These are phyloP conservation scores for Parotocinclus haroldoi DNA, from an alignment of 2,797 vertebrate genomes.

Conservation along the genomic window DNA sequence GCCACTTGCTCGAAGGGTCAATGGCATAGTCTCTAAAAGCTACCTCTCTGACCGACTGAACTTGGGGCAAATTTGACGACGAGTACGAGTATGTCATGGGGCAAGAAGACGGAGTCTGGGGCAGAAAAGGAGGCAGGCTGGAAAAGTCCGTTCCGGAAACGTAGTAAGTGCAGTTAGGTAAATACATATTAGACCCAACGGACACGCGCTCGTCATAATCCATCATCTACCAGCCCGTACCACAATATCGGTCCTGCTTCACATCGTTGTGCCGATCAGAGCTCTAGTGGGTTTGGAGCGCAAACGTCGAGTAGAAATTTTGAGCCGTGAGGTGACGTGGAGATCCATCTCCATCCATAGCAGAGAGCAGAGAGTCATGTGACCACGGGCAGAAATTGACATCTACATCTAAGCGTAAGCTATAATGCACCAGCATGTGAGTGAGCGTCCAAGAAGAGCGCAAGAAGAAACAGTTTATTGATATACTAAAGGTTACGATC, in stretches of 20 bases:
- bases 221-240: conserved; percentile 87
- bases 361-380: conserved; percentile 97
- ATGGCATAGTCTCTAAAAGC: conserved; percentile 98
- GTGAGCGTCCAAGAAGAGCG: conserved; percentile 46
- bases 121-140: conserved; percentile 95
- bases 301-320: conserved; percentile 92
- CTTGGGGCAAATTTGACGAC: conserved; percentile 92
- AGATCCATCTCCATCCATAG: conserved; percentile 98
- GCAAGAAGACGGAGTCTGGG: conserved; percentile 95
- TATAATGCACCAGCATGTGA: conserved; percentile 52
- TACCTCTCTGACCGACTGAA: conserved; percentile 95
- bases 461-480: conserved; percentile 47
- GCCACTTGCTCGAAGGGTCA: conserved; percentile 93
- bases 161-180: conserved; percentile 99
- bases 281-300: conserved; percentile 94
- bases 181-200: conserved; percentile 98
- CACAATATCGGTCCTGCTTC: conserved; percentile 76
- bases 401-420: conserved; percentile 66
- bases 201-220: conserved; percentile 99
- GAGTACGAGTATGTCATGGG: conserved; percentile 96
- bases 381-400: conserved; percentile 98
- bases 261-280: conserved; percentile 82
- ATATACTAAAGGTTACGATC: conserved; percentile 10
- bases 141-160: conserved; percentile 96
- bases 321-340: conserved; percentile 99